phyloP scores from a whole-genome alignment of 2,888 invertebrate genomes.

The Monoplex corrugatus region DNA sequence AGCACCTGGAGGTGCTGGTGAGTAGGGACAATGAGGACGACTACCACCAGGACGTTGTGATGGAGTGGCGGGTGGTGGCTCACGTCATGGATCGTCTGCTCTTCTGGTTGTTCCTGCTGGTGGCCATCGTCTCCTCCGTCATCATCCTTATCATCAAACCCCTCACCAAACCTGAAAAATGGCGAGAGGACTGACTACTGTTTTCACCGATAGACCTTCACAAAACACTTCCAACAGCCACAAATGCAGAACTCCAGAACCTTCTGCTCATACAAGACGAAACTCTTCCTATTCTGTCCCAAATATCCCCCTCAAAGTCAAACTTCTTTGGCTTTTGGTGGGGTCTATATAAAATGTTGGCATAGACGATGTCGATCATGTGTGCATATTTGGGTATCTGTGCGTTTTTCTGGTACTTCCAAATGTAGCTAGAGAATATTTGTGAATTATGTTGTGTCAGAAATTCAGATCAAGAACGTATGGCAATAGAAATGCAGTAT shows the following conservation, averaged over 20 bases:
- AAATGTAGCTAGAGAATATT: too few relatives aligned
- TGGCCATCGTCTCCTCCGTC: slow-evolving; percentile 77
- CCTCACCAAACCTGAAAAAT: slow-evolving; percentile 72
- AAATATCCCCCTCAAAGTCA: too few relatives aligned
- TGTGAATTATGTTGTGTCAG: too few relatives aligned
- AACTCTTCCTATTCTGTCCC: too few relatives aligned
- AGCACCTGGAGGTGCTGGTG: slow-evolving; percentile 74
- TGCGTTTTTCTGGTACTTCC: neutral
- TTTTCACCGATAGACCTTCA: too few relatives aligned
- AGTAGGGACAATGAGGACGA: slow-evolving; percentile 76
- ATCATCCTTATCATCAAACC: slow-evolving; percentile 80
- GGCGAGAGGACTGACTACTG: slow-evolving; percentile 10
- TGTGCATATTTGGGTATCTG: neutral
- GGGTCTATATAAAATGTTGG: neutral
- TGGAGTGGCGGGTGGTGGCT: slow-evolving; percentile 81
- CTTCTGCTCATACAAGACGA: too few relatives aligned
- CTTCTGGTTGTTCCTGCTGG: slow-evolving; percentile 80
- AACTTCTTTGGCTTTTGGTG: too few relatives aligned
- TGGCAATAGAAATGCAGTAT: too few relatives aligned
- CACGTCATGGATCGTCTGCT: slow-evolving; percentile 80
- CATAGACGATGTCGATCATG: neutral
- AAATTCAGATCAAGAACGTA: too few relatives aligned
- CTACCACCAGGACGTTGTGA: slow-evolving; percentile 75
- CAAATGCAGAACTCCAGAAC: neutral
- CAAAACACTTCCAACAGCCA: neutral